Percentiles rank a stretch among this genome's conserved stretches.
Evolutionary conservation across 1,140 invertebrate genomes (phyloP).

Genomic region (Holcopasites calliopsidis): DNA sequence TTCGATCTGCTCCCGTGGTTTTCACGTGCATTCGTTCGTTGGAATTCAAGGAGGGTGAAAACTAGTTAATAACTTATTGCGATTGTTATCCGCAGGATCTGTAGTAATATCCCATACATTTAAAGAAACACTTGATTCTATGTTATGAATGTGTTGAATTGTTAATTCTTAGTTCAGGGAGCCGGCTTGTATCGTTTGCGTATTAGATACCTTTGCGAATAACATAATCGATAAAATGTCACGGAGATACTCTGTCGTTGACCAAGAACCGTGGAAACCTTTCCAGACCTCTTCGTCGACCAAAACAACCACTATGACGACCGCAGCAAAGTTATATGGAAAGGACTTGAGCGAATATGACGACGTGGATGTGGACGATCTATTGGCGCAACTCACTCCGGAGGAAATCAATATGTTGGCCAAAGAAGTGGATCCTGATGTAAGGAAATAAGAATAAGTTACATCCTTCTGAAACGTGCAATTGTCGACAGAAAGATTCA

Average conservation of each 20-base stretch:
- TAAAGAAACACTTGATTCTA: neutral
- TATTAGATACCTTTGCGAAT: neutral
- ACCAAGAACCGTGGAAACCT: constrained; percentile 59
- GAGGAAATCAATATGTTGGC: constrained; percentile 98
- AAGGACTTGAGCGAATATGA: constrained; percentile 96
- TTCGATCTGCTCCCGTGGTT: neutral
- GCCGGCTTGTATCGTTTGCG: neutral
- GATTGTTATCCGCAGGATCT: neutral
- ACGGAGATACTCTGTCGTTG: constrained; percentile 56
- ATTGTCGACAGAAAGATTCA: too few relatives aligned
- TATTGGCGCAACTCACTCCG: constrained; percentile 94
- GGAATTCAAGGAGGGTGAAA: constrained; percentile 8
- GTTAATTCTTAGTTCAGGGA: neutral
- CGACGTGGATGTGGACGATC: constrained; percentile 97
- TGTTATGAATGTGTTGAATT: neutral
- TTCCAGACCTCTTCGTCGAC: constrained; percentile 91
- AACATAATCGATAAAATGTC: constrained; percentile 42
- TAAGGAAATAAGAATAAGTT: constrained; percentile 84
- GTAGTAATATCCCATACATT: neutral
- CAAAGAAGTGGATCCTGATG: constrained; percentile 99
- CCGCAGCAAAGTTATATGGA: constrained; percentile 93
- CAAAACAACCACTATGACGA: constrained; percentile 92
- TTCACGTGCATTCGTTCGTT: neutral
- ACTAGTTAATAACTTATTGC: neutral
- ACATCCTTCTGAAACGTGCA: neutral